Conservation (phyloP, 2,797 vertebrate species). For the Tiaroga cobitis region DNA sequence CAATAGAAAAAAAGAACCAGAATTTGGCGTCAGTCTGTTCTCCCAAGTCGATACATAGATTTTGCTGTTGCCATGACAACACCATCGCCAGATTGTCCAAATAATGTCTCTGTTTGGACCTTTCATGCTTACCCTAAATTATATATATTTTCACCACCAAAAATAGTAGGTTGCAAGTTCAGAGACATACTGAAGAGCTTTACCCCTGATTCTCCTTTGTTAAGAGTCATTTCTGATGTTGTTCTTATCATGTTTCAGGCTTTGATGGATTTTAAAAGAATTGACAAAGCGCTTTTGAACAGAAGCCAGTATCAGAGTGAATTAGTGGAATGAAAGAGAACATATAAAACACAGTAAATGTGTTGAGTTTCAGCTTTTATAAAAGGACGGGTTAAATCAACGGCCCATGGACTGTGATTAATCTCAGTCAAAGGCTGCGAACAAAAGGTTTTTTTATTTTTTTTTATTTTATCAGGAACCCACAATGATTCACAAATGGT, state of each 20-base stretch:
- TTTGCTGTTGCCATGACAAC: neutral
- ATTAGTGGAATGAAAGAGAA: neutral
- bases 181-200: neutral
- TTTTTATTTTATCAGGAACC: neutral
- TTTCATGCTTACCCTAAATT: neutral
- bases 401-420: neutral
- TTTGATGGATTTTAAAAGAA: conserved; percentile 1
- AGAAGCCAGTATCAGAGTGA: neutral
- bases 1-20: neutral
- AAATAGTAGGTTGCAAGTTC: neutral
- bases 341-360: neutral
- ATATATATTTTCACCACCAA: neutral
- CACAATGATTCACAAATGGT: neutral
- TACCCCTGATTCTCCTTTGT: neutral
- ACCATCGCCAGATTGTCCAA: neutral
- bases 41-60: neutral
- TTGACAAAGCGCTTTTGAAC: neutral
- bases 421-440: neutral
- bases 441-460: neutral
- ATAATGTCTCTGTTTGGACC: neutral
- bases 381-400: neutral
- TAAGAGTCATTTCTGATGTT: neutral
- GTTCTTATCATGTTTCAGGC: neutral
- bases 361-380: conserved; percentile 12
- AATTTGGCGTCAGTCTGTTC: neutral